Conservation (phyloP, 2,888 invertebrate species). For the Chloroclysta siterata region DNA sequence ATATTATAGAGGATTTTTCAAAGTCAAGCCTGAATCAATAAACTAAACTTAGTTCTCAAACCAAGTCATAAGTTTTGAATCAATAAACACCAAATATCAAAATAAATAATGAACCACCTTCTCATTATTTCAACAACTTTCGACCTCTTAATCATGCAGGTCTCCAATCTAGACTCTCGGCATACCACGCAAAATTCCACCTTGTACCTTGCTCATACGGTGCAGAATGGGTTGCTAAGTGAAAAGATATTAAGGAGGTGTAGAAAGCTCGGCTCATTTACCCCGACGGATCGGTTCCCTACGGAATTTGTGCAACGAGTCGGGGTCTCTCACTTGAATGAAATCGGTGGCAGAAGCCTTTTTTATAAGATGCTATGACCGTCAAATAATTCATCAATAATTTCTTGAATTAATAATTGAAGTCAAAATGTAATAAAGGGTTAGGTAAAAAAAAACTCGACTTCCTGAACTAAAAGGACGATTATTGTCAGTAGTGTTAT, state of each 20-base stretch:
- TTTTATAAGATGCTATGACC: not conserved
- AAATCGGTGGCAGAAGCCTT: not conserved
- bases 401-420: too few species aligned
- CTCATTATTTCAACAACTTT: conserved; percentile 41
- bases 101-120: conserved; percentile 7
- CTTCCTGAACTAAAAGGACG: too few species aligned
- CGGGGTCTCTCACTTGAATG: conserved; percentile 27
- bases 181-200: not conserved
- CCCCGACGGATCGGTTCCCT: conserved; percentile 34
- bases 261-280: conserved; percentile 39
- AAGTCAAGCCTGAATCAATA: too few species aligned
- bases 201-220: not conserved
- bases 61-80: too few species aligned
- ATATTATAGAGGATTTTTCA: too few species aligned
- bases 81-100: not conserved
- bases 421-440: too few species aligned
- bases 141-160: conserved; percentile 38
- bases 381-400: not conserved
- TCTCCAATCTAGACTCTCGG: conserved; percentile 18
- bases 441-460: too few species aligned
- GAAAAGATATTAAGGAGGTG: conserved; percentile 21
- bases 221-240: not conserved
- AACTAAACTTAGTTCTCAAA: too few species aligned
- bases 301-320: conserved; percentile 34
- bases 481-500: too few species aligned